A percentile compares a stretch with the other conserved stretches of the same genome.
phyloP scores from a whole-genome alignment of 2,113 vertebrate species.

The Arenaria interpres region DNA sequence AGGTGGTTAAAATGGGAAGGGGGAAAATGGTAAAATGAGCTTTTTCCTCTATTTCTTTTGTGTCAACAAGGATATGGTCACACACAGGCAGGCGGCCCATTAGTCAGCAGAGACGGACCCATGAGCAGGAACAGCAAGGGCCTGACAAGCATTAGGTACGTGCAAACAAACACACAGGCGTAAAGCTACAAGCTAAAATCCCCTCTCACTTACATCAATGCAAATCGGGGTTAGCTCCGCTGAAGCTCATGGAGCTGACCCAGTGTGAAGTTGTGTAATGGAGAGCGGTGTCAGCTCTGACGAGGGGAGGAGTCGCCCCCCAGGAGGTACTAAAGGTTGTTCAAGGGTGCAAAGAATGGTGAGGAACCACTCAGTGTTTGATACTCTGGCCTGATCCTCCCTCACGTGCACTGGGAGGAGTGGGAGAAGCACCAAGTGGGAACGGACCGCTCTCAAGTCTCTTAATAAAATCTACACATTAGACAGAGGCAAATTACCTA shows the following conservation, averaged over 20 bases:
- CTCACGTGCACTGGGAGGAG: fast-evolving
- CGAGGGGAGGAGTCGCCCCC: neutral
- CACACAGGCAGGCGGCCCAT: neutral
- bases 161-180: neutral
- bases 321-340: neutral
- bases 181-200: neutral
- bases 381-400: neutral
- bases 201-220: neutral
- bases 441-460: neutral
- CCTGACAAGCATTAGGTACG: neutral
- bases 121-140: neutral
- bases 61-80: neutral
- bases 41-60: constrained; percentile 1
- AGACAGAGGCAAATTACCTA: neutral
- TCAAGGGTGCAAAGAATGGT: neutral
- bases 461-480: neutral
- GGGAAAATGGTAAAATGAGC: neutral
- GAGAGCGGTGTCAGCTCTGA: neutral
- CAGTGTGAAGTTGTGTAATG: neutral
- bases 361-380: neutral
- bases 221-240: neutral
- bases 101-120: neutral
- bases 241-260: neutral
- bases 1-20: neutral
- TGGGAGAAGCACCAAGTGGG: neutral